phyloP scores from a whole-genome alignment of 2,113 vertebrate genomes.

The Chaetodon trifascialis region DNA sequence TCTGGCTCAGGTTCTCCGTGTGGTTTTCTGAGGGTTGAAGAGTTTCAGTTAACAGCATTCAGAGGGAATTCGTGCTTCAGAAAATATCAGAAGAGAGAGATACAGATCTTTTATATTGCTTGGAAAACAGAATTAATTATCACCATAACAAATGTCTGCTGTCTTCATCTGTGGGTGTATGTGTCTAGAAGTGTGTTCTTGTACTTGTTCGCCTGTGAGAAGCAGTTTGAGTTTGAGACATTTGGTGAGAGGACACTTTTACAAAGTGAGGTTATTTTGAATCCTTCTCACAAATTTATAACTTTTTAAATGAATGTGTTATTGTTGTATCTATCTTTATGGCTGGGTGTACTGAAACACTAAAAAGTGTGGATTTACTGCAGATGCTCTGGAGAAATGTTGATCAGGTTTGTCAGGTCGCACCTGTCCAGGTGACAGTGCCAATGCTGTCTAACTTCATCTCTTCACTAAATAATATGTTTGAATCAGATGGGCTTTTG shows the following conservation, averaged over 20 bases:
- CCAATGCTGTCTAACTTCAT: conserved; percentile 24
- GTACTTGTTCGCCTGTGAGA: conserved; percentile 45
- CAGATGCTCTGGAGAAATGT: conserved; percentile 2
- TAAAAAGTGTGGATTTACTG: neutral
- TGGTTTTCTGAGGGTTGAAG: neutral
- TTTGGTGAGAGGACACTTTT: conserved; percentile 56
- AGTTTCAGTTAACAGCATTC: neutral
- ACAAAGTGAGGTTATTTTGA: conserved; percentile 16
- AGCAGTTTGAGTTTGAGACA: conserved; percentile 40
- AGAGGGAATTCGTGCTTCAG: conserved; percentile 14
- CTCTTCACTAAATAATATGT: conserved; percentile 23
- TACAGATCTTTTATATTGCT: conserved; percentile 37
- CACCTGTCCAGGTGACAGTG: conserved; percentile 34
- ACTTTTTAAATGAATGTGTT: neutral
- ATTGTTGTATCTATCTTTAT: neutral
- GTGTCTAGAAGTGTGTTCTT: conserved; percentile 57
- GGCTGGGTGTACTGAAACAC: neutral
- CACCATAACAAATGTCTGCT: conserved; percentile 72
- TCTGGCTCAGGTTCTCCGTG: neutral
- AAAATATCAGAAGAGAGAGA: conserved; percentile 12
- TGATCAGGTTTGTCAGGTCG: conserved; percentile 50
- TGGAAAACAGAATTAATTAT: conserved; percentile 72
- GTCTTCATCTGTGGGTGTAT: conserved; percentile 62
- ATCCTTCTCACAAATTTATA: neutral
- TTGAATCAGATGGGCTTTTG: conserved; percentile 4